phyloP scores from a whole-genome alignment of 2,888 invertebrate species.

The Pristionchus mayeri region DNA sequence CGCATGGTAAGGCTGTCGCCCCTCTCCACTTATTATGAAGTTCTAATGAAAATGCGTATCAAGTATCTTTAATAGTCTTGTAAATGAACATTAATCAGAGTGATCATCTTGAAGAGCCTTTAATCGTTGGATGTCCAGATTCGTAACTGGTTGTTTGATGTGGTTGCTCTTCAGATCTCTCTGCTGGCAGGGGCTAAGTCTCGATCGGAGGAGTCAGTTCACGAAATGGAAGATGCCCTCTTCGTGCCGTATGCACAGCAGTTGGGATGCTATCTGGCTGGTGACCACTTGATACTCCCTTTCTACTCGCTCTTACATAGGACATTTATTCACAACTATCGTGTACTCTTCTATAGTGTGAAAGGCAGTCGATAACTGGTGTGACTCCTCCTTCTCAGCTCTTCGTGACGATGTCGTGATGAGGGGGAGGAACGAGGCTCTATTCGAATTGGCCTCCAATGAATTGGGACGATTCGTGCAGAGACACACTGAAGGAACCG shows the following conservation, averaged over 20 bases:
- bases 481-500: constrained; percentile 49
- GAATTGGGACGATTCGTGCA: constrained; percentile 66
- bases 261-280: constrained; percentile 61
- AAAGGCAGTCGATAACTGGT: no score
- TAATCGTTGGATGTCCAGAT: no score
- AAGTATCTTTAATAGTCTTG: no score
- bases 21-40: no score
- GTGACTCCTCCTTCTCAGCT: constrained; percentile 44
- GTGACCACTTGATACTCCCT: background rate
- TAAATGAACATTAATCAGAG: no score
- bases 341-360: no score
- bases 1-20: background rate
- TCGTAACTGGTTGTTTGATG: no score
- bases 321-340: no score
- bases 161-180: constrained; percentile 44
- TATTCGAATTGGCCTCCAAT: constrained; percentile 64
- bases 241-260: constrained; percentile 63
- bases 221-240: constrained; percentile 57
- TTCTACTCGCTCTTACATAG: no score
- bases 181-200: background rate
- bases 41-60: no score
- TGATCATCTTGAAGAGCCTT: no score
- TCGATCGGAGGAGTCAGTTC: constrained; percentile 51
- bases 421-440: constrained; percentile 61
- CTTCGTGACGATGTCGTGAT: constrained; percentile 59